Base-by-base conservation (phyloP, 2,888 invertebrate species). In the Xanthorhoe designata region DNA sequence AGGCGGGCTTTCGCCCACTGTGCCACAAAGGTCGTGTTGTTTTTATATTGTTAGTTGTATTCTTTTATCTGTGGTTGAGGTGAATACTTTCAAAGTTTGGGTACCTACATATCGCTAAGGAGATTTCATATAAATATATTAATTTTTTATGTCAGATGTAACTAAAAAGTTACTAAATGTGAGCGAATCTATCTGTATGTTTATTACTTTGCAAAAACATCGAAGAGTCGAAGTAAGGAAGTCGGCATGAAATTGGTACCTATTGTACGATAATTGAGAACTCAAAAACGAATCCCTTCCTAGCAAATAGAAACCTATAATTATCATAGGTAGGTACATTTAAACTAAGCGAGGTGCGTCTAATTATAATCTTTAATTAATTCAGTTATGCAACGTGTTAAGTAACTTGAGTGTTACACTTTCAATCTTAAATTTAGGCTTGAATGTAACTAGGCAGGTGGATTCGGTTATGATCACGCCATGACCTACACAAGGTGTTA, bases 321-420 rank as follows among this genome's bases (percentile, higher is more conserved):
- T 72, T 68, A 72, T 15, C 64, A 60, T 69, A n/a, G n/a, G n/a
- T n/a, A n/a, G n/a, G n/a, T n/a, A 59, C 60, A 57, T 66, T 66
- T 52, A 49, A 61, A 58, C 50, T 66, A 49, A 61, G 52, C 45
- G 32, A 64, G 47, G 42, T 49, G 56, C 18, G 56, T 58, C 51
- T 70, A 68, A 69, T 71, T 70, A 67, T 55, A 66, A 65, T 66
- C 63, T 67, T 51, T 62, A 73, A 71, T 71, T 71, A 64, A 68
- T 61, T 60, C 67, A 51, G 61, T 73, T 73, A 58, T 60, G 58
- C 38, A 71, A 73, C 59, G 47, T 51, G 61, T 71, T 70, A 67
- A 68, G 71, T 67, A 71, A 73, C 69, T 57, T 53, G 56, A 32
- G 62, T 56, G 69, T 66, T 62, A 60, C 66, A 68, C 67, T 70